These are phyloP conservation scores for Telmatherina bonti DNA, from an alignment of 2,797 vertebrate genomes.

Conservation along the genomic window DNA sequence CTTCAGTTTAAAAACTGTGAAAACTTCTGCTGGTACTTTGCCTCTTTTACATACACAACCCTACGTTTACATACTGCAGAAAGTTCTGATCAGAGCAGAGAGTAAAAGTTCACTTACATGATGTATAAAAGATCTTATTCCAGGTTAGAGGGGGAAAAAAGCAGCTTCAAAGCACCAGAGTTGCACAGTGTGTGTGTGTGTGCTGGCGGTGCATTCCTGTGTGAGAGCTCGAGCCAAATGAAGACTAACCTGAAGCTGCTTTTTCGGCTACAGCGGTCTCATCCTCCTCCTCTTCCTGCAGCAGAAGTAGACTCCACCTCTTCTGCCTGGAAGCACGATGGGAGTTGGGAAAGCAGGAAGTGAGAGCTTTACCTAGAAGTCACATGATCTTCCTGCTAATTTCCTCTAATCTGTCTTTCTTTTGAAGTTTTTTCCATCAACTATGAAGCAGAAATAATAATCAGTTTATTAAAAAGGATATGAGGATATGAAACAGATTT, in stretches of 20 bases:
- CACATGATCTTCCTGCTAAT: conserved; percentile 36
- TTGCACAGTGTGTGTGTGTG: conserved; percentile 8
- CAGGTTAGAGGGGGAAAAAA: too few species aligned
- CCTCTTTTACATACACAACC: conserved; percentile 8
- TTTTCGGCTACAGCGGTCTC: conserved; percentile 26
- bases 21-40: not conserved
- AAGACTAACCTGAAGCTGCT: conserved; percentile 61
- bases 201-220: conserved; percentile 1
- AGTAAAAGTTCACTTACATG: conserved; percentile 62
- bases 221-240: conserved; percentile 27
- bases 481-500: too few species aligned
- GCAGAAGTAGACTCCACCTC: conserved; percentile 54
- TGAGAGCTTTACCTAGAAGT: conserved; percentile 39
- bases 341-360: conserved; percentile 57
- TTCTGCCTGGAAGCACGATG: conserved; percentile 53
- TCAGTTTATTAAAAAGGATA: not conserved
- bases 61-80: conserved; percentile 25
- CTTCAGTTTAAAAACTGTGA: not conserved
- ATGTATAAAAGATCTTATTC: conserved; percentile 1
- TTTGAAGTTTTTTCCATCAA: not conserved
- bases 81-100: conserved; percentile 12
- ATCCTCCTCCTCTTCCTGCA: conserved; percentile 36
- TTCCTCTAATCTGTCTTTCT: conserved; percentile 12
- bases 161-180: not conserved
- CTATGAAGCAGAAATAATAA: not conserved